Conservation (phyloP, 2,888 invertebrate genomes). For the Lydus trimaculatus region DNA sequence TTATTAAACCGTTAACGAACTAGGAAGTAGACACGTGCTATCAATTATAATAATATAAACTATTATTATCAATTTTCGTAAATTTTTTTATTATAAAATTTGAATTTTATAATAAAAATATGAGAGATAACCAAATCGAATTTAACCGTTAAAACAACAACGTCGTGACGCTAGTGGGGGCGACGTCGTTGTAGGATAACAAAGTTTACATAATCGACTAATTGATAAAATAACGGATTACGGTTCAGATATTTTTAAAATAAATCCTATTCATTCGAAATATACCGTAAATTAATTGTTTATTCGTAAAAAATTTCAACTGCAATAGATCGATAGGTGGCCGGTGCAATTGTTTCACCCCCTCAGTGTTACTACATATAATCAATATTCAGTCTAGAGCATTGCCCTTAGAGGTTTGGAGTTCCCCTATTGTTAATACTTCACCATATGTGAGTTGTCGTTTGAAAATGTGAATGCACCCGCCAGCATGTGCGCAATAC, state of each 20-base stretch:
- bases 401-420: conserved; percentile 37
- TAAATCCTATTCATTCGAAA: background rate
- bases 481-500: conserved; percentile 38
- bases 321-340: conserved; percentile 9
- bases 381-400: conserved; percentile 41
- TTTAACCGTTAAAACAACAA: background rate
- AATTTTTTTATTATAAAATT: too few species aligned
- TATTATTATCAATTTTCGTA: background rate
- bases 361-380: conserved; percentile 31
- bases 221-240: background rate
- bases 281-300: background rate
- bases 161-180: background rate
- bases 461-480: conserved; percentile 36
- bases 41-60: conserved; percentile 18
- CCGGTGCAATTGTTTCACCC: conserved; percentile 36
- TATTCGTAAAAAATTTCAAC: background rate
- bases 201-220: background rate
- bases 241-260: background rate
- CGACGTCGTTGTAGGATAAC: background rate
- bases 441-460: conserved; percentile 37
- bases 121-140: too few species aligned
- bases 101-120: too few species aligned
- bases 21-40: conserved; percentile 41
- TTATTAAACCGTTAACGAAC: conserved; percentile 36
- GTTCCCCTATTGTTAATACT: conserved; percentile 33